A percentile compares a stretch with the other conserved stretches of the same genome.
phyloP scores from a whole-genome alignment of 2,797 vertebrate species.

The Phalanger gymnotis region DNA sequence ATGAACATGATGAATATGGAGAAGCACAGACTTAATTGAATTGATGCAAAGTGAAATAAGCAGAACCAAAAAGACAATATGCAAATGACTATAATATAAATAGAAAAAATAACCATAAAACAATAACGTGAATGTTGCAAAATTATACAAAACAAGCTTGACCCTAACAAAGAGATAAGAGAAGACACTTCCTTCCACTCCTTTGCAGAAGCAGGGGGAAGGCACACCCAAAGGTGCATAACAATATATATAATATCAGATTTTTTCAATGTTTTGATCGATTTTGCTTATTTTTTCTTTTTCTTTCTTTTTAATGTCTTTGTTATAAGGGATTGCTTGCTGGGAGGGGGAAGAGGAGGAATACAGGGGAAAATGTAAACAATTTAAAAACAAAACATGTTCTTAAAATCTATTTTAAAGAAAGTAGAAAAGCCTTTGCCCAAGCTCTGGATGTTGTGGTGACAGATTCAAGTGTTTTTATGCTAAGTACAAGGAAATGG shows the following conservation, averaged over 20 bases:
- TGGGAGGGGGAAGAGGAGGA: background rate
- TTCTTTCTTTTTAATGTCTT: background rate
- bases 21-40: background rate
- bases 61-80: background rate
- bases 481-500: background rate
- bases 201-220: background rate
- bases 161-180: background rate
- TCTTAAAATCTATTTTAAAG: background rate
- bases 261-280: background rate
- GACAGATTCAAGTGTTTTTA: background rate
- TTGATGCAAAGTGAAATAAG: background rate
- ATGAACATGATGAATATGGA: background rate
- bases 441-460: background rate
- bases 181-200: background rate
- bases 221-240: background rate
- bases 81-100: background rate
- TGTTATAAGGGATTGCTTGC: background rate
- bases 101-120: background rate
- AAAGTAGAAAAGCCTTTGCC: background rate
- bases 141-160: background rate
- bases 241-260: background rate
- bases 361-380: background rate
- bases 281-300: background rate
- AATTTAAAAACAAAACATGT: background rate
- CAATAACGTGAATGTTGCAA: background rate